Conservation (phyloP, 2,113 vertebrate genomes). For the Pterocles gutturalis region DNA sequence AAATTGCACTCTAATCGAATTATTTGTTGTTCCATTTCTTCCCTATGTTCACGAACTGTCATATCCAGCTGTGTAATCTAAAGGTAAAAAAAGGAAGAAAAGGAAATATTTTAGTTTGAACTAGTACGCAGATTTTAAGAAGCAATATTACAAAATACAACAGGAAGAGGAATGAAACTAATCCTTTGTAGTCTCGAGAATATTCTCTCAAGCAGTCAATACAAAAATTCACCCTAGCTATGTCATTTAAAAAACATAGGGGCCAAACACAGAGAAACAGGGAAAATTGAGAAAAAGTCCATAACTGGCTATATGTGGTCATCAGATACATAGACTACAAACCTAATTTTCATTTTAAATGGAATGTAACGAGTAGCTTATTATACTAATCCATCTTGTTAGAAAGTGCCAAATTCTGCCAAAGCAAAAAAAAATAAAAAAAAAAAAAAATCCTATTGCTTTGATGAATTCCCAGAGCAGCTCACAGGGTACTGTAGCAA, state of each 20-base stretch:
- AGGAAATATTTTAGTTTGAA: background rate
- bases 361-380: background rate
- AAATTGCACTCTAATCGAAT: slow-evolving; percentile 84
- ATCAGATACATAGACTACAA: background rate
- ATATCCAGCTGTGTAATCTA: slow-evolving; percentile 91
- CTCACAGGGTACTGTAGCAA: background rate
- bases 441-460: background rate
- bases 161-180: background rate
- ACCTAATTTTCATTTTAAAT: background rate
- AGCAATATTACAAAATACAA: background rate
- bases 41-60: slow-evolving; percentile 87
- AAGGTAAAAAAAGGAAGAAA: slow-evolving; percentile 11
- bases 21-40: slow-evolving; percentile 90
- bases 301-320: background rate
- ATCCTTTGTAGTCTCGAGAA: background rate
- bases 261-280: background rate
- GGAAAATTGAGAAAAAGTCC: background rate
- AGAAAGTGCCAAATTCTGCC: background rate
- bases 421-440: background rate
- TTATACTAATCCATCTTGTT: background rate
- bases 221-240: background rate
- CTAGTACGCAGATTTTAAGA: background rate
- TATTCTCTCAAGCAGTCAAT: background rate
- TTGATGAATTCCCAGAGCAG: background rate
- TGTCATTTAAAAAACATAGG: background rate